Percentiles rank a stretch among this genome's conserved stretches.
These are phyloP conservation scores for Chaetorhynchus papuensis DNA, from an alignment of 2,113 vertebrate species.

Conservation along the genomic window DNA sequence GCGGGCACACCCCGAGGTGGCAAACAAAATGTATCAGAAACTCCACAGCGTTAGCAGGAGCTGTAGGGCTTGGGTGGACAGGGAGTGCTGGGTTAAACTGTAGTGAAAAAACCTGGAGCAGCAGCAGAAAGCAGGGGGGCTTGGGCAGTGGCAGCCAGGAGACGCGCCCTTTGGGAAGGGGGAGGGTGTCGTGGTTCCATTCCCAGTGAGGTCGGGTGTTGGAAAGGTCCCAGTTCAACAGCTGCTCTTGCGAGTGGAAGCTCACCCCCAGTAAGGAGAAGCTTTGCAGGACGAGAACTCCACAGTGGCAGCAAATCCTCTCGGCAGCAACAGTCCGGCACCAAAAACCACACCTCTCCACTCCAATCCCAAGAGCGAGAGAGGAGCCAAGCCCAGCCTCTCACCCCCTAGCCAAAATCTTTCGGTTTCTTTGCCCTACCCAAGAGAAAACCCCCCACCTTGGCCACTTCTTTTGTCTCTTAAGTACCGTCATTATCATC, in stretches of 20 bases:
- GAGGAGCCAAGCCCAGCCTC: not conserved
- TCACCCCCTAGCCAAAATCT: not conserved
- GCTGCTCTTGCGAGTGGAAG: not conserved
- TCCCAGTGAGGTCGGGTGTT: not conserved
- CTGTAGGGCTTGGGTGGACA: not conserved
- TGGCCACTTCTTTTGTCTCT: not conserved
- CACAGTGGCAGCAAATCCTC: not conserved
- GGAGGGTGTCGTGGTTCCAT: not conserved
- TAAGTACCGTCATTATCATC: rapidly evolving
- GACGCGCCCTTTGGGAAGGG: rapidly evolving
- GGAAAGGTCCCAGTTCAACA: not conserved
- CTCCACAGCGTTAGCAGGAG: rapidly evolving
- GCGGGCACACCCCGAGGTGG: rapidly evolving
- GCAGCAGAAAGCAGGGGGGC: rapidly evolving
- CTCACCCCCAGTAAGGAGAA: not conserved
- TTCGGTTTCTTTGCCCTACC: not conserved
- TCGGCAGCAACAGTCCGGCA: not conserved
- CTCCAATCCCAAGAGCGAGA: no score
- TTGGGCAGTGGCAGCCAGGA: not conserved
- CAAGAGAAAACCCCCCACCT: not conserved
- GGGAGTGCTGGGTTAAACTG: rapidly evolving
- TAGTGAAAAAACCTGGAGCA: not conserved
- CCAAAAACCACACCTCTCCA: not conserved
- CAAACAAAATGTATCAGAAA: not conserved
- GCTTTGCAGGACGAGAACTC: not conserved